phyloP scores from a whole-genome alignment of 2,113 vertebrate species.

The Phoxinus phoxinus region DNA sequence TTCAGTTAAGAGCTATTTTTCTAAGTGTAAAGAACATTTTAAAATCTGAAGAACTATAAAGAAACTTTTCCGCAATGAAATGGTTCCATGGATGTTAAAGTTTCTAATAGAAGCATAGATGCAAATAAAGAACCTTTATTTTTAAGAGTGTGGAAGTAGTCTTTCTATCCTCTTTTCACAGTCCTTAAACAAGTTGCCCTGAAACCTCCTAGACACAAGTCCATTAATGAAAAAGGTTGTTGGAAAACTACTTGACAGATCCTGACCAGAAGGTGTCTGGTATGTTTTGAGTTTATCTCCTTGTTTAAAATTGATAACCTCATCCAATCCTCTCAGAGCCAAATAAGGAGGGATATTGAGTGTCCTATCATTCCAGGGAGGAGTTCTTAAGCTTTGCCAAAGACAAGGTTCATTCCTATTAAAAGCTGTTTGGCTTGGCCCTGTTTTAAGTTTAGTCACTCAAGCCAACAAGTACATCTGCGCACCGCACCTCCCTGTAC shows the following conservation, averaged over 20 bases:
- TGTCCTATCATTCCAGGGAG: conserved; percentile 59
- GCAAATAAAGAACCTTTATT: no score
- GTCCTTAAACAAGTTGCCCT: conserved; percentile 4
- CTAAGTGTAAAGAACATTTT: no score
- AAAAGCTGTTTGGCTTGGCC: conserved; percentile 42
- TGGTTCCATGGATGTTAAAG: no score
- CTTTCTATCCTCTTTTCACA: not conserved
- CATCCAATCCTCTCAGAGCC: conserved; percentile 57
- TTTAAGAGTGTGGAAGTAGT: not conserved
- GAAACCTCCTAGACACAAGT: not conserved
- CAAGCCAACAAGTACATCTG: conserved; percentile 1
- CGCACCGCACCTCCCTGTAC: conserved; percentile 1
- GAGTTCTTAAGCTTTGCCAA: conserved; percentile 37
- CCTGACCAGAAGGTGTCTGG: conserved; percentile 62
- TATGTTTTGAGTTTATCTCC: conserved; percentile 69
- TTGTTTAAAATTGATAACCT: conserved; percentile 68
- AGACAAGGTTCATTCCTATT: conserved; percentile 54
- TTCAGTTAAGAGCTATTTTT: no score
- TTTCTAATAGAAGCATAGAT: no score
- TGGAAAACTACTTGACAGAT: conserved; percentile 66
- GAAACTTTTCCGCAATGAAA: no score
- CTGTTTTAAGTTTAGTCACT: not conserved
- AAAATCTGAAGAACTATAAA: no score
- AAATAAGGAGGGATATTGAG: conserved; percentile 50
- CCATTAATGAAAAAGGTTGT: conserved; percentile 52